These are phyloP conservation scores for Ganaspis sp. DNA, from an alignment of 1,140 invertebrate species.

Conservation along the genomic window DNA sequence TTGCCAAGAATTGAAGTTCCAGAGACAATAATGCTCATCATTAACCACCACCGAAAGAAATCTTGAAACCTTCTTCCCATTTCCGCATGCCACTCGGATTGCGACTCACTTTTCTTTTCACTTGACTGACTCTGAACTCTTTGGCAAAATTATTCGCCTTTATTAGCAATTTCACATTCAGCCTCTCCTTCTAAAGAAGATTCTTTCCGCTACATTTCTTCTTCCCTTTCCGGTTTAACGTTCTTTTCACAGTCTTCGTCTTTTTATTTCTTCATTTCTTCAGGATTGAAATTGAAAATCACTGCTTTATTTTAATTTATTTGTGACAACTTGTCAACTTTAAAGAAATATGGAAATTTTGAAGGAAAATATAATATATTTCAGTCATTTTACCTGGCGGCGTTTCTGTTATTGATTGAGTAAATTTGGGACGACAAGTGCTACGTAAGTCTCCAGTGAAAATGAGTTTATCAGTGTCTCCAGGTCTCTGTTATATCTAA, in stretches of 20 bases:
- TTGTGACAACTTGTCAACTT: too few species aligned
- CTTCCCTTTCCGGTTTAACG: not conserved
- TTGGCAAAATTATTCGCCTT: not conserved
- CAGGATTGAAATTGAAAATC: not conserved
- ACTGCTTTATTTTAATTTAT: too few species aligned
- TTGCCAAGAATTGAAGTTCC: not conserved
- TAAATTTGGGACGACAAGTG: not conserved
- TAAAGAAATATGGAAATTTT: too few species aligned
- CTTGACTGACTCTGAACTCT: not conserved
- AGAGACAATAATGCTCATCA: not conserved
- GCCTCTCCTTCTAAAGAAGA: not conserved
- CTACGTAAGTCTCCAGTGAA: not conserved
- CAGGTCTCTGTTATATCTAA: not conserved
- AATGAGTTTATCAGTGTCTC: conserved; percentile 5
- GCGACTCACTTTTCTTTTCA: not conserved
- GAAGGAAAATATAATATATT: too few species aligned
- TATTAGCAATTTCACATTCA: not conserved
- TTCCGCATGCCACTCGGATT: conserved; percentile 12
- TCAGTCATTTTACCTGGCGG: too few species aligned
- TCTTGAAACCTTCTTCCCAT: conserved; percentile 7
- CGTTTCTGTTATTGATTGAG: not conserved
- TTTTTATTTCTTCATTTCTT: not conserved
- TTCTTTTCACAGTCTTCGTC: not conserved
- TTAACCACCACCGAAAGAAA: not conserved
- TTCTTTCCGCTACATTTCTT: conserved; percentile 4